Evolutionary conservation across 2,888 invertebrate genomes (phyloP), one percentile per base, ranked within the genome.

Genomic region (Agrilus mali): DNA sequence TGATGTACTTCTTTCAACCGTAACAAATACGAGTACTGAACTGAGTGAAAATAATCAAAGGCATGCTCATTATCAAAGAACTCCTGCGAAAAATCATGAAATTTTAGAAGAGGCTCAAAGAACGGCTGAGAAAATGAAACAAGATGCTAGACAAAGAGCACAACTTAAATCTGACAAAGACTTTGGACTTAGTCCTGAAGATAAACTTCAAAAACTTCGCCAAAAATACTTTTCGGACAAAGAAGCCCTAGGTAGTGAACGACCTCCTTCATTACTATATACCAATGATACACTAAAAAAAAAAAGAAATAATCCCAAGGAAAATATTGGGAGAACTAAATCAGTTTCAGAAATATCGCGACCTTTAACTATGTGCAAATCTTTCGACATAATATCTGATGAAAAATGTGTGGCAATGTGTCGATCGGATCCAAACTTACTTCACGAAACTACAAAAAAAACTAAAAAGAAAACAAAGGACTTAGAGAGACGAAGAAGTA

Each of bases 401-500:
- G 14, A 17, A 40, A 47, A 13, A 14, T 40, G 17, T 32, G 36
- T 16, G 27, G 60, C 60, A 45, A 55, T 62, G 42, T 65, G 56
- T 52, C 64, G 63, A 48, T 67, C 68, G 2, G 67, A 68, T 54
- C 64, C 67, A 2, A 67, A 67, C 57, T 52, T 63, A 33, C 50
- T 64, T 32, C 50, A 63, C 22, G 60, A 61, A 36, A 56, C 51
- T 14, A 55, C 55, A 33, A 44, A 27, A 12, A 58, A 54, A 17
- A 56, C 57, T 8, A 45, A 55, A 12, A 70, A 68, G 46, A 62
- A 65, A 38, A 49, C 54, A 17, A 80, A 80, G 57, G 80, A 80
- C 60, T 72, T 77, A 0, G 83, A 85, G 56, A 72, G 86, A 49
- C 73, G 86, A 47, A 86, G 81, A 57, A 86, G 87, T 65, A 80